A percentile compares a stretch with the other conserved stretches of the same genome.
Conservation (phyloP, 2,113 vertebrate species). For the Rhynchomys soricoides region DNA sequence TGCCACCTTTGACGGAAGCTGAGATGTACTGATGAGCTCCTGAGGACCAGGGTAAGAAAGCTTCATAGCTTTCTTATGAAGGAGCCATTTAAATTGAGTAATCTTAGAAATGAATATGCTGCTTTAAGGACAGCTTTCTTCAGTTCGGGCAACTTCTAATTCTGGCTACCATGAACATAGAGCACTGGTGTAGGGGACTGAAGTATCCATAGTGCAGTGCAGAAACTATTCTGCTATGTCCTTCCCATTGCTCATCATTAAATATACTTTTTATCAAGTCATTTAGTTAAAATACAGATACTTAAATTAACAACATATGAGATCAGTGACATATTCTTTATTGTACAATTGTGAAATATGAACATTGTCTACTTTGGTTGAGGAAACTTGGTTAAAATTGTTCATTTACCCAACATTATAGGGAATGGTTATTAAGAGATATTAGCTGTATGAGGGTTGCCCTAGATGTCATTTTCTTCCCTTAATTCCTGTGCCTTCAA, state of each 20-base stretch:
- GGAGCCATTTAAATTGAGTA: neutral
- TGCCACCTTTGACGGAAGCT: neutral
- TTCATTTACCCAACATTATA: neutral
- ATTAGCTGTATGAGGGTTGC: neutral
- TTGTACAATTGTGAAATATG: neutral
- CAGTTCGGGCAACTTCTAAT: neutral
- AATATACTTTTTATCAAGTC: neutral
- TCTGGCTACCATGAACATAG: neutral
- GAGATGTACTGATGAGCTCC: neutral
- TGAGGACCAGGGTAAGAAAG: too few species aligned
- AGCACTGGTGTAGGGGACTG: rapidly evolving
- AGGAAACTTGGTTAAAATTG: neutral
- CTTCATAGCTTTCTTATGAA: too few species aligned
- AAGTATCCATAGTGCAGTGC: too few species aligned
- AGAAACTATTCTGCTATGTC: neutral
- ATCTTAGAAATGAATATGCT: neutral
- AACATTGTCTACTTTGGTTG: neutral
- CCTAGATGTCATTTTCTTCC: neutral
- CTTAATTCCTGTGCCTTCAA: too few species aligned
- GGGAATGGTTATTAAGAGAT: neutral
- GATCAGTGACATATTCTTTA: neutral
- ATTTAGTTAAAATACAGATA: neutral
- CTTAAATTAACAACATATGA: neutral
- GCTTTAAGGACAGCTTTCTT: neutral
- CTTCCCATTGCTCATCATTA: neutral